These are phyloP conservation scores for Choreutis nemorana DNA, from an alignment of 2,888 invertebrate genomes.

Conservation along the genomic window DNA sequence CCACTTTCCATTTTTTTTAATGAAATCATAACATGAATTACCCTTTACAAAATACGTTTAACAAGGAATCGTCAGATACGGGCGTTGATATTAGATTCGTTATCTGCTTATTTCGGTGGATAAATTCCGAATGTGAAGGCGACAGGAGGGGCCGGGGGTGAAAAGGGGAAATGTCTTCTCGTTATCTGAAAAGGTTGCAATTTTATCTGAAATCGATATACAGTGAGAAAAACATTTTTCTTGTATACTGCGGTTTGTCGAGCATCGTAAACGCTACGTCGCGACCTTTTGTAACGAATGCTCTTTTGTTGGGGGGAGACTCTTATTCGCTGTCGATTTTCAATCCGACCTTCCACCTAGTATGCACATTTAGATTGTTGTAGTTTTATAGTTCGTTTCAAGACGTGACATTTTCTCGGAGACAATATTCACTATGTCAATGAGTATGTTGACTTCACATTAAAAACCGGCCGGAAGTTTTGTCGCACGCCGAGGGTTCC, in stretches of 20 bases:
- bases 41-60: no score
- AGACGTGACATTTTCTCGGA: no score
- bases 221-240: conserved; percentile 42
- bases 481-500: no score
- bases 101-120: conserved; percentile 63
- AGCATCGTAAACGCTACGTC: conserved; percentile 12
- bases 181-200: conserved; percentile 66
- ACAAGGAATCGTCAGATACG: conserved; percentile 7
- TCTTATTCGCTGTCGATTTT: conserved; percentile 8
- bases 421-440: no score
- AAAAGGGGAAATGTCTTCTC: conserved; percentile 63
- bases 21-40: no score
- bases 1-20: no score
- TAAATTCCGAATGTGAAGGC: conserved; percentile 55
- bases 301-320: conserved; percentile 15
- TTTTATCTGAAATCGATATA: conserved; percentile 67
- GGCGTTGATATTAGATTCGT: conserved; percentile 51
- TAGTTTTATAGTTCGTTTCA: no score
- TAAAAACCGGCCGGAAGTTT: no score
- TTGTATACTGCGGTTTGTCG: conserved; percentile 21
- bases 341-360: no score
- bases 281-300: conserved; percentile 16
- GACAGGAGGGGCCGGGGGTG: conserved; percentile 45
- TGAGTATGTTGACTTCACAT: no score
- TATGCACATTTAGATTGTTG: no score